phyloP scores from a whole-genome alignment of 2,888 invertebrate species.

The Eupithecia pulchellata region DNA sequence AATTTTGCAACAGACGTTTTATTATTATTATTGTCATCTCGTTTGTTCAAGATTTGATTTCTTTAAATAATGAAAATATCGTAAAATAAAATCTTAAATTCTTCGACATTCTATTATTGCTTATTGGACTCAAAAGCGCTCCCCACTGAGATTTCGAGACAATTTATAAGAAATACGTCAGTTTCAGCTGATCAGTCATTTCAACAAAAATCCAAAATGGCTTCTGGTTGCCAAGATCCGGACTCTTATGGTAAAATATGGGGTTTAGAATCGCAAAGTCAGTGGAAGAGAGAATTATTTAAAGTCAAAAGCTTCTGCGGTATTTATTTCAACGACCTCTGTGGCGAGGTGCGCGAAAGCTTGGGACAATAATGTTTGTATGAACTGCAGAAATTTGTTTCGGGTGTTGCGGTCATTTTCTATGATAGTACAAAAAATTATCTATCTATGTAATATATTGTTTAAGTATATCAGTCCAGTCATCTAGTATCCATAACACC shows the following conservation, averaged over 20 bases:
- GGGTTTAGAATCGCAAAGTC: constrained; percentile 13
- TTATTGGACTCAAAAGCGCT: neutral
- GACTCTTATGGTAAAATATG: constrained; percentile 48
- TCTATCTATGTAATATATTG: too few species aligned
- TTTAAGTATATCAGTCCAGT: too few species aligned
- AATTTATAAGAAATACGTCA: neutral
- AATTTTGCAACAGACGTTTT: too few species aligned
- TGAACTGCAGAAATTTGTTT: too few species aligned
- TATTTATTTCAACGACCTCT: too few species aligned
- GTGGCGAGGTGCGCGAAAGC: too few species aligned
- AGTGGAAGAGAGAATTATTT: constrained; percentile 46
- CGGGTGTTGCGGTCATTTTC: too few species aligned
- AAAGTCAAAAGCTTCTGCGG: neutral
- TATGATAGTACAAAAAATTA: too few species aligned
- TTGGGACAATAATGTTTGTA: too few species aligned
- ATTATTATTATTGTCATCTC: too few species aligned
- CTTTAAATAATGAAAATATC: neutral
- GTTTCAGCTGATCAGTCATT: constrained; percentile 23
- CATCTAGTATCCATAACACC: too few species aligned
- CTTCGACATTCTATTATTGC: neutral
- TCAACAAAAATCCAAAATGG: constrained; percentile 17
- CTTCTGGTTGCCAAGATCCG: constrained; percentile 33
- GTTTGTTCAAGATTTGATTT: too few species aligned
- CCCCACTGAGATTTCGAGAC: neutral
- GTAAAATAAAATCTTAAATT: neutral